phyloP scores from a whole-genome alignment of 2,888 invertebrate genomes.

The Oithona nana region DNA sequence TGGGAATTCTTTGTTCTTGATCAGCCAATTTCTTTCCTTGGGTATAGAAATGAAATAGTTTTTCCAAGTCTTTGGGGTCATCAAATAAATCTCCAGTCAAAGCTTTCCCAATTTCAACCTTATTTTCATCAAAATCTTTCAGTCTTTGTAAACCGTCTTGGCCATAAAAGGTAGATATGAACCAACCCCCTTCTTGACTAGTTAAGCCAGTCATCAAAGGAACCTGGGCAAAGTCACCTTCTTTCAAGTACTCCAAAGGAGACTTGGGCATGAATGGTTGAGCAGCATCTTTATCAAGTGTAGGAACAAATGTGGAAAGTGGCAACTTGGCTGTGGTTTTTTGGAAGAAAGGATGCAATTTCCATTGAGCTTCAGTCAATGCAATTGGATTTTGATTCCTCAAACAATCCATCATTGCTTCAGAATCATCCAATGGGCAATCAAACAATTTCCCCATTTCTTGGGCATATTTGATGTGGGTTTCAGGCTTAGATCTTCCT shows the following conservation, averaged over 20 bases:
- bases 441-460: background rate
- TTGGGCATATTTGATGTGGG: background rate
- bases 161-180: background rate
- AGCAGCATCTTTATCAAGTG: background rate
- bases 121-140: background rate
- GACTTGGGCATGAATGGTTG: background rate
- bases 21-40: background rate
- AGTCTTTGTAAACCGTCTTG: background rate
- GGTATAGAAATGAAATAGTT: background rate
- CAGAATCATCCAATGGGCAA: background rate
- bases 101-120: background rate
- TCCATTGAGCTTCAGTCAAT: background rate
- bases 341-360: background rate
- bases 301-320: background rate
- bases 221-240: background rate
- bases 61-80: background rate
- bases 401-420: background rate
- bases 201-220: constrained; percentile 3
- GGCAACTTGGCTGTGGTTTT: background rate
- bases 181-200: constrained; percentile 4
- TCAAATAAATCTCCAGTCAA: background rate
- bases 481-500: background rate
- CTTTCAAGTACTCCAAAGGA: background rate
- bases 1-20: background rate
- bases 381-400: background rate